A percentile compares a stretch with the other conserved stretches of the same genome.
These are phyloP conservation scores for Cyanocitta stelleri DNA, from an alignment of 2,113 vertebrate genomes.

Conservation along the genomic window DNA sequence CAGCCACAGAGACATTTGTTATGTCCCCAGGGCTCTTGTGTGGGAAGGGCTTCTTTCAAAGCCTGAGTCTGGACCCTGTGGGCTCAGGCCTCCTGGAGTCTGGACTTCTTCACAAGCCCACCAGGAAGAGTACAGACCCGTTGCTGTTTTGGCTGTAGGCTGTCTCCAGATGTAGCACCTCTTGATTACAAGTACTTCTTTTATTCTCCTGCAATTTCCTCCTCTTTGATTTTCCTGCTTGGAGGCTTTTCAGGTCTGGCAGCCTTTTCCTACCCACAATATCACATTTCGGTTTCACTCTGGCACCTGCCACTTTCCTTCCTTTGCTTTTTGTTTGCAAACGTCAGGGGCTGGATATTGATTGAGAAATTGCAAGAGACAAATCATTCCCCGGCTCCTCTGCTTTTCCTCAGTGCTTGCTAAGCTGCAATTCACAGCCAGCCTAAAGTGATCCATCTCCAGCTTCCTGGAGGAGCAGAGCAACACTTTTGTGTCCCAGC, in stretches of 20 bases:
- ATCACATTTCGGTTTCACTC: conserved; percentile 21
- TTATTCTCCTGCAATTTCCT: conserved; percentile 14
- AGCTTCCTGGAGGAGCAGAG: neutral
- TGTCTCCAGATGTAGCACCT: conserved; percentile 22
- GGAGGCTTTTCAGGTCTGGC: conserved; percentile 46
- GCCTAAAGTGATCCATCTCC: conserved; percentile 4
- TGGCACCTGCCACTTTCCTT: conserved; percentile 40
- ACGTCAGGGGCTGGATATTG: conserved; percentile 28
- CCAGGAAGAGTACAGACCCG: neutral
- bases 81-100: neutral
- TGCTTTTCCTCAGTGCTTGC: neutral
- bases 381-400: conserved; percentile 22
- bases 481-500: neutral
- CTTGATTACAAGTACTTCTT: neutral
- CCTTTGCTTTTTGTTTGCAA: conserved; percentile 46
- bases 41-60: neutral
- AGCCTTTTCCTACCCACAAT: conserved; percentile 49
- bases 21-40: neutral
- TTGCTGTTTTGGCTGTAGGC: neutral
- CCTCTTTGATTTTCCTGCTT: conserved; percentile 13
- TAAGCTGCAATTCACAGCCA: conserved; percentile 20
- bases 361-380: conserved; percentile 36
- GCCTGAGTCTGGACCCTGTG: neutral
- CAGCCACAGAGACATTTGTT: neutral
- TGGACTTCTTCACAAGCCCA: neutral